These are phyloP conservation scores for Drosophila nr. medialis DNA, from an alignment of 2,888 invertebrate genomes.

Conservation along the genomic window DNA sequence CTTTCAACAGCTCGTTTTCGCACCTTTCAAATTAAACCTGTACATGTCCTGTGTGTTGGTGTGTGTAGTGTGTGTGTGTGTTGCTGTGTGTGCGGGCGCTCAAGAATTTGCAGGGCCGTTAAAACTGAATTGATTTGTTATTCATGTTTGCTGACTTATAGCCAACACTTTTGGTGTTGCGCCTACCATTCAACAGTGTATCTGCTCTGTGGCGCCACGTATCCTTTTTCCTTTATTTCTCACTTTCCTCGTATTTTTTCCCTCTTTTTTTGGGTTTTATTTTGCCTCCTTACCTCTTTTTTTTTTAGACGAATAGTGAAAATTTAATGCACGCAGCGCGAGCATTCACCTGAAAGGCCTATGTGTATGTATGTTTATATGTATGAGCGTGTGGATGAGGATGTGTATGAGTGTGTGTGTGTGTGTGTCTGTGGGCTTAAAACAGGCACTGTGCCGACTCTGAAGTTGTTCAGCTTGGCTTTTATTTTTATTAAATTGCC, in stretches of 20 bases:
- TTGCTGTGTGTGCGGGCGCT: constrained; percentile 24
- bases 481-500: constrained; percentile 78
- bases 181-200: constrained; percentile 72
- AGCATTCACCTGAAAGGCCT: constrained; percentile 53
- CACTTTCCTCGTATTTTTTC: constrained; percentile 35
- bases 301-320: constrained; percentile 65
- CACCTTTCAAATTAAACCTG: constrained; percentile 57
- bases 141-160: constrained; percentile 82
- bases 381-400: constrained; percentile 1
- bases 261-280: constrained; percentile 3
- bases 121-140: constrained; percentile 82
- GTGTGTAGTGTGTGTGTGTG: constrained; percentile 19
- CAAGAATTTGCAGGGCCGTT: constrained; percentile 67
- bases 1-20: constrained; percentile 69
- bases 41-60: constrained; percentile 14
- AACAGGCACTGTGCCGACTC: constrained; percentile 18
- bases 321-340: constrained; percentile 70
- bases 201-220: constrained; percentile 50
- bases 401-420: constrained; percentile 5
- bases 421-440: constrained; percentile 9
- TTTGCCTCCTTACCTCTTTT: constrained; percentile 7
- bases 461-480: constrained; percentile 56
- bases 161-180: constrained; percentile 78
- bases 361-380: not conserved
- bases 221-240: constrained; percentile 52